Base-by-base conservation (phyloP, 1,140 invertebrate species). In the Mercenaria mercenaria region DNA sequence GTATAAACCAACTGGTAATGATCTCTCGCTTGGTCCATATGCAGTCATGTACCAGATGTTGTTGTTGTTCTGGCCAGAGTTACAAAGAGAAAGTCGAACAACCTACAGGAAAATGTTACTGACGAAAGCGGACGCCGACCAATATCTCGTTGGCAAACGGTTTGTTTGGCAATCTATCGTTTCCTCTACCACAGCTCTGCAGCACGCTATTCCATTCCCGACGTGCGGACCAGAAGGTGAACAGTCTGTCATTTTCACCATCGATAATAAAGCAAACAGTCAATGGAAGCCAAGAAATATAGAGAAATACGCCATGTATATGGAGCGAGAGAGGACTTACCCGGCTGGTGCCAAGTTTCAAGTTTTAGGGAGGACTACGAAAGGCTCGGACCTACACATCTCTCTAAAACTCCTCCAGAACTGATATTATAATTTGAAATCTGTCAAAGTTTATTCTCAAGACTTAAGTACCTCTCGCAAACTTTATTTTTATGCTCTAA, bases 1-100 rank as follows among this genome's bases (percentile, higher is more conserved):
- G 15, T 86, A 86, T 34, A 52, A 0, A 20, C 84, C 84, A 13
- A 76, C 84, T 20, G 84, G 47, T 11, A 37, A 86, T 52, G 84
- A 86, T 39, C 69, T 86, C n/a, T 26, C 59, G 0, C 23, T 64
- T 29, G 59, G 59, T 4, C 59, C 59, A 64, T 64, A 64, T 29
- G 84, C 72, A 32, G 84, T 86, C 18, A 56, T 86, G 41, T 86
- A 76, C 34, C 84, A 86, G 34, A 86, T 86, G 69, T 43, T 86
- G 50, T 32, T 86, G 20, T 37, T 86, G 0, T 67, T 67, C 29
- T 83, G 81, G 64, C 26, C 18, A 0, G n/a, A 80, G 10, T 34
- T 88, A 32, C 26, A 6, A 13, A 32, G 37, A 32, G 86, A 88
- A 81, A 88, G 34, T 26, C 29, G 13, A 0, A 79, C 29, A 29